These are phyloP conservation scores for Lasiurus borealis DNA, from an alignment of 2,113 vertebrate species.

Conservation along the genomic window DNA sequence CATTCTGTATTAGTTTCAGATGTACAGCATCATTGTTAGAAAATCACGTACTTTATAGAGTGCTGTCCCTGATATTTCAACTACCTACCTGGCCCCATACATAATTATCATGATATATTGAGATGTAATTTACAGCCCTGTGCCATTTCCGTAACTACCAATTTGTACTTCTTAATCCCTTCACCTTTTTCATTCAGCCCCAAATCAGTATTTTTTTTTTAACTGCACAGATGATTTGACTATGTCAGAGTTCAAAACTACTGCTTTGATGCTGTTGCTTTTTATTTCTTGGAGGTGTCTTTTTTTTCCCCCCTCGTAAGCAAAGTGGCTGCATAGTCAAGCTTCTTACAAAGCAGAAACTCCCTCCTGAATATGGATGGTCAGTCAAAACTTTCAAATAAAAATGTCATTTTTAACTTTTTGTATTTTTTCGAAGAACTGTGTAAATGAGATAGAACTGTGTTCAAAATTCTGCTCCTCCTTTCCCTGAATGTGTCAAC, in stretches of 20 bases:
- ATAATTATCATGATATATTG: not conserved
- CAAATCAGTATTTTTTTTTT: not conserved
- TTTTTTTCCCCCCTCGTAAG: not conserved
- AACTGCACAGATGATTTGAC: not conserved
- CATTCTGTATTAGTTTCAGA: not conserved
- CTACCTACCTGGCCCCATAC: not conserved
- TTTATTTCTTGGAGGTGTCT: not conserved
- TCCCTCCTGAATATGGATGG: not conserved
- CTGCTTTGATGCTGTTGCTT: not conserved
- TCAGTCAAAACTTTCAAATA: not conserved
- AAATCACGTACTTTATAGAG: not conserved
- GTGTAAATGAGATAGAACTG: not conserved
- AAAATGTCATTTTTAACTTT: not conserved
- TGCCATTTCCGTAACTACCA: not conserved
- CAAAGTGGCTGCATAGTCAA: not conserved
- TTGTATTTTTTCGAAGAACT: not conserved
- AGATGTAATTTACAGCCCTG: not conserved
- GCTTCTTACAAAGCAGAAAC: slow-evolving; percentile 41
- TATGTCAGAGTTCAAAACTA: slow-evolving; percentile 25
- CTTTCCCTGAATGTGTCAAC: not conserved
- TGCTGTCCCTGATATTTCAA: not conserved
- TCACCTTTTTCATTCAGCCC: not conserved
- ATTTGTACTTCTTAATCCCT: not conserved
- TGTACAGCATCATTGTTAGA: not conserved
- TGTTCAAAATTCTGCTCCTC: slow-evolving; percentile 7